Conservation (phyloP, 2,797 vertebrate species). For the Crotalus adamanteus region DNA sequence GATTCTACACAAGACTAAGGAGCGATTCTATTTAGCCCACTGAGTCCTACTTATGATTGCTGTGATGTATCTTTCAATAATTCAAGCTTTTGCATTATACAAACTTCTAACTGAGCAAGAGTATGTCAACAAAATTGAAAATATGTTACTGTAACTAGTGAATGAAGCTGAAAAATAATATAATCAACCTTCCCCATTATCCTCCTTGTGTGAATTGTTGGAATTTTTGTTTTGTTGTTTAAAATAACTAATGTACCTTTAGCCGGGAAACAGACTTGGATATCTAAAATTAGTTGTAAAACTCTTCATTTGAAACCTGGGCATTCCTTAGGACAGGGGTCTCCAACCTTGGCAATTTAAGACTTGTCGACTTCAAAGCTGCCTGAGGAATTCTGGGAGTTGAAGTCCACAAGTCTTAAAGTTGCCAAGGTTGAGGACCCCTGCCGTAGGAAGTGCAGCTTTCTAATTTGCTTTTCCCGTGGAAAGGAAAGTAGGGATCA, state of each 20-base stretch:
- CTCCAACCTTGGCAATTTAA: no score
- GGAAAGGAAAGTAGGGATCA: background rate
- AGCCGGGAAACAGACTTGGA: background rate
- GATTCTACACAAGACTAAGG: background rate
- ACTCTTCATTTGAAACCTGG: background rate
- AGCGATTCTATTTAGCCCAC: background rate
- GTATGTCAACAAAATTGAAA: background rate
- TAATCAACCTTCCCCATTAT: background rate
- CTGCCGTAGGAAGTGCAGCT: background rate
- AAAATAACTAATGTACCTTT: background rate
- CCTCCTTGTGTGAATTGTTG: background rate
- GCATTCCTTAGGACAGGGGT: background rate
- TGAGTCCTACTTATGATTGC: background rate
- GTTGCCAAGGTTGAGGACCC: no score
- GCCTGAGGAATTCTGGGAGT: no score
- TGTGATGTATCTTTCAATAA: background rate
- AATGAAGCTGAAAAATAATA: background rate
- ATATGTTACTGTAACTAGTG: background rate
- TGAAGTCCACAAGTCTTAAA: no score
- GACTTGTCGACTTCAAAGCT: no score
- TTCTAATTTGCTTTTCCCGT: background rate
- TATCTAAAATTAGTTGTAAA: background rate
- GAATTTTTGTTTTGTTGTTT: background rate
- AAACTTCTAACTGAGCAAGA: background rate
- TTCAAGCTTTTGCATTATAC: background rate